A percentile compares a stretch with the other conserved stretches of the same genome.
Evolutionary conservation across 2,888 invertebrate species (phyloP).

Genomic region (Hemaris fuciformis): DNA sequence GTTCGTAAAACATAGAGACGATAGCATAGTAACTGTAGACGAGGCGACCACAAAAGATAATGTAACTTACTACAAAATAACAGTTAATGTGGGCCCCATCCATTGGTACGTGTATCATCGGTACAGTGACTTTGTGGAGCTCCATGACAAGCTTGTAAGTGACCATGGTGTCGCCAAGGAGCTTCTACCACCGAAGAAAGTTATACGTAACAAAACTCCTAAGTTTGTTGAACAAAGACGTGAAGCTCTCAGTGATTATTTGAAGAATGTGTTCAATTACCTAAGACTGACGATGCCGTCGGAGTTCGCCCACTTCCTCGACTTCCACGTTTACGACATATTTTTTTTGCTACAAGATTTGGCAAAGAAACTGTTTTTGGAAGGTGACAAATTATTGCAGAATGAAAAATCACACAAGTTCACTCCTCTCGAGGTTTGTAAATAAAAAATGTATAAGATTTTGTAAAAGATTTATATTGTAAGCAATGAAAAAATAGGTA

Average conservation of each 20-base stretch:
- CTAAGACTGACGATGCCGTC: conserved; percentile 90
- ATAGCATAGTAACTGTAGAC: conserved; percentile 85
- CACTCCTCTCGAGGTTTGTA: conserved; percentile 87
- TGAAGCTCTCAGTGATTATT: conserved; percentile 89
- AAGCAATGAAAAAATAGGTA: too few species aligned
- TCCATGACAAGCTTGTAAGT: conserved; percentile 90
- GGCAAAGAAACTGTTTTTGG: conserved; percentile 88
- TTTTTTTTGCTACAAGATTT: conserved; percentile 91
- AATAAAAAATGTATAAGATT: background rate
- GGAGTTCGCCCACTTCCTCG: conserved; percentile 90
- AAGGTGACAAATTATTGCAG: conserved; percentile 86
- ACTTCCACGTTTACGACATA: conserved; percentile 94
- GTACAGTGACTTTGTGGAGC: conserved; percentile 94
- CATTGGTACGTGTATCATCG: conserved; percentile 93
- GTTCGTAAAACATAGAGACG: conserved; percentile 85
- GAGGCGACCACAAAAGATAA: conserved; percentile 83
- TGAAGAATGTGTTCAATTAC: conserved; percentile 88
- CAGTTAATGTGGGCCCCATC: conserved; percentile 85
- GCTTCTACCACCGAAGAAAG: conserved; percentile 95
- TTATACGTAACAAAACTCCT: conserved; percentile 94
- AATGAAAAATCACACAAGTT: conserved; percentile 85
- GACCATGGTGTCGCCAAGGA: conserved; percentile 92
- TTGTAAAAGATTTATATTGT: too few species aligned
- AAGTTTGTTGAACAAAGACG: conserved; percentile 92
- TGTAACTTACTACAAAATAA: conserved; percentile 88